phyloP scores from a whole-genome alignment of 35 echinoderm and acorn worm species.

The Stichopus chloronotus region DNA sequence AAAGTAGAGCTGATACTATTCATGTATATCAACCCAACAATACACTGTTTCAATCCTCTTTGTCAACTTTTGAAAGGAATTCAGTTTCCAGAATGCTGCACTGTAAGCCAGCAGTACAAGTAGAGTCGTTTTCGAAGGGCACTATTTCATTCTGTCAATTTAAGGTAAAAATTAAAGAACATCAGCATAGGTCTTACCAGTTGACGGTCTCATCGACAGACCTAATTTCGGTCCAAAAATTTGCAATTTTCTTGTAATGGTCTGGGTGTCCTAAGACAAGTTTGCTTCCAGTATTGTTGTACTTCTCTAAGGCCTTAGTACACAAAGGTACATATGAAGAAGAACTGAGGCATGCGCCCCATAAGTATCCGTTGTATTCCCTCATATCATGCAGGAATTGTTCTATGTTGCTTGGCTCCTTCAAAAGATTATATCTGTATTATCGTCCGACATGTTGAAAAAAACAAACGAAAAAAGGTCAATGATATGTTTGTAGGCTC shows the following conservation, averaged over 20 bases:
- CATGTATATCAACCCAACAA: no score
- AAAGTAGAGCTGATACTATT: no score
- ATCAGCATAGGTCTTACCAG: neutral
- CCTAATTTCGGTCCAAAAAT: slow-evolving; percentile 1
- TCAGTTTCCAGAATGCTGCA: no score
- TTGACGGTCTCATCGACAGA: neutral
- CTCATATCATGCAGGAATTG: slow-evolving; percentile 16
- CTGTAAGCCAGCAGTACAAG: no score
- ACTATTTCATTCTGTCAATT: no score
- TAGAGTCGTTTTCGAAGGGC: no score
- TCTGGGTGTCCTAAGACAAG: neutral
- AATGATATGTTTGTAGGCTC: no score
- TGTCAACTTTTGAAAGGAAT: no score
- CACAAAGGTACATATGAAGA: neutral
- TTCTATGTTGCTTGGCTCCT: neutral
- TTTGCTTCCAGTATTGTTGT: slow-evolving; percentile 5
- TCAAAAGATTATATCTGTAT: neutral
- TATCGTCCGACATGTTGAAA: no score
- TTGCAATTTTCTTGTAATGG: neutral
- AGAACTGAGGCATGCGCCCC: slow-evolving; percentile 21
- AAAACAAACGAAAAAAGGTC: no score
- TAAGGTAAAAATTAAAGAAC: no score
- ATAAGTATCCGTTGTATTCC: neutral
- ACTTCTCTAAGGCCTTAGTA: neutral
- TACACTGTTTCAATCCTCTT: no score